Percentiles rank a stretch among this genome's conserved stretches.
These are phyloP conservation scores for Hemibagrus wyckioides DNA, from an alignment of 2,113 vertebrate genomes.

Conservation along the genomic window DNA sequence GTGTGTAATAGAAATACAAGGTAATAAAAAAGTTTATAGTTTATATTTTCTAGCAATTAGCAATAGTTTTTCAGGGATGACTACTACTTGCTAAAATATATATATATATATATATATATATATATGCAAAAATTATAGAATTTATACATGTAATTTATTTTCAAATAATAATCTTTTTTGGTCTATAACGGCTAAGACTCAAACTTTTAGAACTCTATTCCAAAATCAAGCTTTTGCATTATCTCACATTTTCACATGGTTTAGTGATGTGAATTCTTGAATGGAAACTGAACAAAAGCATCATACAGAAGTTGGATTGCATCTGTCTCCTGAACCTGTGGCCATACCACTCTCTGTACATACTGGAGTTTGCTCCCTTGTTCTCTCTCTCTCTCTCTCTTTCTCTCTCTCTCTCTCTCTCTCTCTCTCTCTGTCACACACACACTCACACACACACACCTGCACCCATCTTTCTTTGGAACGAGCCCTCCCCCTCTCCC, in stretches of 20 bases:
- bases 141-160: not conserved
- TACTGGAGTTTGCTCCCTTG: not conserved
- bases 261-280: not conserved
- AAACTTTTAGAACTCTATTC: not conserved
- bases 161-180: not conserved
- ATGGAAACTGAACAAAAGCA: not conserved
- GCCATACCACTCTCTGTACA: not conserved
- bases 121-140: no score
- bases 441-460: conserved; percentile 26
- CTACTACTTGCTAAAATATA: not conserved
- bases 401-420: conserved; percentile 19
- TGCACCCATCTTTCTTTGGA: conserved; percentile 41
- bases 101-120: no score
- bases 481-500: conserved; percentile 56
- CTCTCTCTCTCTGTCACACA: conserved; percentile 11
- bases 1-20: no score
- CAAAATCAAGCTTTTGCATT: not conserved
- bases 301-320: not conserved
- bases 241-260: not conserved
- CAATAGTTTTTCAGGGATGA: not conserved
- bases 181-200: not conserved
- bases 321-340: not conserved
- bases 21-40: not conserved
- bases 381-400: not conserved
- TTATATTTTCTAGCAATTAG: no score